These are phyloP conservation scores for Oryzaephilus surinamensis DNA, from an alignment of 1,140 invertebrate species.

Conservation along the genomic window DNA sequence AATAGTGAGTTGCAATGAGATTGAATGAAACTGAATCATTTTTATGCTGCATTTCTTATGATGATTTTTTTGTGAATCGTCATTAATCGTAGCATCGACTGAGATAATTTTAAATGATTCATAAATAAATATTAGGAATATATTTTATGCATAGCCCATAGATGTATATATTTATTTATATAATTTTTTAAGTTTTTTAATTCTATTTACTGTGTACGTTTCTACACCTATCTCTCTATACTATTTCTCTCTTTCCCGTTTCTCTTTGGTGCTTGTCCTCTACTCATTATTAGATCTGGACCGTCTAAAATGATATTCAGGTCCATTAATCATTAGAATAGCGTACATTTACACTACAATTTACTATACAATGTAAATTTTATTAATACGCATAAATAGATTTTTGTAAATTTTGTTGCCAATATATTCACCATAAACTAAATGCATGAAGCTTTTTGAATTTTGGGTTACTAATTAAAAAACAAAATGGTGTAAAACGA, in stretches of 20 bases:
- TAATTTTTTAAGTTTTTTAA: conserved; percentile 25
- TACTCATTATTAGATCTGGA: conserved; percentile 19
- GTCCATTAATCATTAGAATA: conserved; percentile 37
- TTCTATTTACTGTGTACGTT: conserved; percentile 11
- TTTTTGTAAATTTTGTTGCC: too few relatives aligned
- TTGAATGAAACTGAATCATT: conserved; percentile 11
- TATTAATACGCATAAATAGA: too few relatives aligned
- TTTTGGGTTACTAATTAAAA: too few relatives aligned
- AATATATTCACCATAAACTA: too few relatives aligned
- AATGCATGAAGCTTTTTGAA: too few relatives aligned
- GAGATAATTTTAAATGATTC: conserved; percentile 16
- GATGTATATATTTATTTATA: conserved; percentile 27
- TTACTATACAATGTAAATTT: too few relatives aligned
- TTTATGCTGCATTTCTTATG: conserved; percentile 25
- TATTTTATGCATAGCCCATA: conserved; percentile 22
- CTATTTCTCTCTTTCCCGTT: too few relatives aligned
- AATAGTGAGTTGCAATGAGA: background rate
- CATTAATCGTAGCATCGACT: conserved; percentile 20
- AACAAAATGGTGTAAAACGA: too few relatives aligned
- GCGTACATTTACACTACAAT: conserved; percentile 20
- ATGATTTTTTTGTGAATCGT: conserved; percentile 11
- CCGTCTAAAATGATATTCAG: conserved; percentile 12
- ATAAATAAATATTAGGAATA: conserved; percentile 15
- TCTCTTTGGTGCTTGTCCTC: conserved; percentile 27
- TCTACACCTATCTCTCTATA: background rate